Conservation (phyloP, 2,113 vertebrate genomes). For the Ornithorhynchus anatinus region DNA sequence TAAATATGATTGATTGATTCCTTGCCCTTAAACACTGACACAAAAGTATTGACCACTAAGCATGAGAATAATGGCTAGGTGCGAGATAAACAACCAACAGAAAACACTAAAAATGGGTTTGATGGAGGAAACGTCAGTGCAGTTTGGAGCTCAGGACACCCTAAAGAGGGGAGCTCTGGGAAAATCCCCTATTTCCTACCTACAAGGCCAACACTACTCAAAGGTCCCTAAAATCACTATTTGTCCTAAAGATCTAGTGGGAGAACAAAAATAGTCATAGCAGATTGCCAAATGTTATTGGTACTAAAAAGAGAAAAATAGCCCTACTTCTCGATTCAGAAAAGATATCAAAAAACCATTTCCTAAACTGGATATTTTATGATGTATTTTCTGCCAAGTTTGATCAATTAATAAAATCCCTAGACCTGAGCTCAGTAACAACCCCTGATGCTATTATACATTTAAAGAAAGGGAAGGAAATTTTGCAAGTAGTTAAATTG, state of each 20-base stretch:
- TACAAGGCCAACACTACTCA: not conserved
- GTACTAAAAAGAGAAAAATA: conserved; percentile 11
- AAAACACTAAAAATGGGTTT: not conserved
- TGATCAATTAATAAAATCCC: not conserved
- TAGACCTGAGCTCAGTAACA: not conserved
- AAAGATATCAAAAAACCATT: too few relatives aligned
- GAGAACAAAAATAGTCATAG: not conserved
- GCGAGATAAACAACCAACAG: too few relatives aligned
- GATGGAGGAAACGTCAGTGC: not conserved
- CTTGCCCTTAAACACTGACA: too few relatives aligned
- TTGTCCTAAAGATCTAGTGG: not conserved
- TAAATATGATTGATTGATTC: too few relatives aligned
- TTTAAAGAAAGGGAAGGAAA: not conserved
- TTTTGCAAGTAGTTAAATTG: conserved; percentile 12
- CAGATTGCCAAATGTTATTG: not conserved
- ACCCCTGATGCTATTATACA: not conserved
- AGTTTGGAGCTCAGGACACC: not conserved
- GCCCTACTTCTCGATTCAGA: too few relatives aligned
- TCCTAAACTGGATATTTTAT: too few relatives aligned
- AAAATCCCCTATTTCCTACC: not conserved
- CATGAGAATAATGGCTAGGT: too few relatives aligned
- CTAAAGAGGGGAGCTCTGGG: not conserved
- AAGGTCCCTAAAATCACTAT: not conserved
- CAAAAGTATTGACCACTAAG: too few relatives aligned
- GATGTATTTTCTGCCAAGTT: too few relatives aligned